These are phyloP conservation scores for Euura lappo DNA, from an alignment of 1,140 invertebrate species.

Conservation along the genomic window DNA sequence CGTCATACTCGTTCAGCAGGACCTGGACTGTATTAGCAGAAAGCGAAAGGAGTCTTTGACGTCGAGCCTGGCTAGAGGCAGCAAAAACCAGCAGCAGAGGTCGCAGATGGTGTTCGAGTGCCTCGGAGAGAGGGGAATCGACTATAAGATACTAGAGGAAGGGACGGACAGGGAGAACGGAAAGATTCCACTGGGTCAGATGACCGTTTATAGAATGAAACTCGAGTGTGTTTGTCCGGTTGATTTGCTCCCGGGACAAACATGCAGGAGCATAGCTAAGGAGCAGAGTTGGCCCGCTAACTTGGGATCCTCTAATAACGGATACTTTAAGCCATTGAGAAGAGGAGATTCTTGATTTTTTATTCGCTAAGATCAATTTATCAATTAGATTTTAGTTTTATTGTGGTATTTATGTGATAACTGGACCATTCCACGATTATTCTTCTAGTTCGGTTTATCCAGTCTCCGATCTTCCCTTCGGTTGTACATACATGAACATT, in stretches of 20 bases:
- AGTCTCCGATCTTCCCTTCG: too few relatives aligned
- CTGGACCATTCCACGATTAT: too few relatives aligned
- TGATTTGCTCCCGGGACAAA: constrained; percentile 53
- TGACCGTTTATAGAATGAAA: constrained; percentile 64
- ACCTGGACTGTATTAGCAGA: constrained; percentile 59
- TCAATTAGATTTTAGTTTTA: not conserved
- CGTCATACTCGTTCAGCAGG: constrained; percentile 54
- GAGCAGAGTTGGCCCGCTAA: constrained; percentile 62
- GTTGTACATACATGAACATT: too few relatives aligned
- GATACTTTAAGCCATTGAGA: constrained; percentile 51
- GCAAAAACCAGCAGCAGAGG: constrained; percentile 31
- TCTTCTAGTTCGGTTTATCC: too few relatives aligned
- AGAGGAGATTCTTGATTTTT: constrained; percentile 26
- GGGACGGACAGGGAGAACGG: constrained; percentile 54
- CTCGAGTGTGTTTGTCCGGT: constrained; percentile 61
- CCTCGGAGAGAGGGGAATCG: constrained; percentile 51
- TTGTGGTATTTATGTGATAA: not conserved
- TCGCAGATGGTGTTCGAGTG: constrained; percentile 51
- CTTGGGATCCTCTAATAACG: constrained; percentile 59
- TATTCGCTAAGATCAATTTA: constrained; percentile 14
- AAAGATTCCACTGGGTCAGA: constrained; percentile 59
- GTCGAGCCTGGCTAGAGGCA: constrained; percentile 34
- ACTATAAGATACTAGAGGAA: constrained; percentile 51
- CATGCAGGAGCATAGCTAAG: constrained; percentile 57
- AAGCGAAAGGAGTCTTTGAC: constrained; percentile 42